These are phyloP conservation scores for Ylistrum balloti DNA, from an alignment of 1,140 invertebrate species.

Conservation along the genomic window DNA sequence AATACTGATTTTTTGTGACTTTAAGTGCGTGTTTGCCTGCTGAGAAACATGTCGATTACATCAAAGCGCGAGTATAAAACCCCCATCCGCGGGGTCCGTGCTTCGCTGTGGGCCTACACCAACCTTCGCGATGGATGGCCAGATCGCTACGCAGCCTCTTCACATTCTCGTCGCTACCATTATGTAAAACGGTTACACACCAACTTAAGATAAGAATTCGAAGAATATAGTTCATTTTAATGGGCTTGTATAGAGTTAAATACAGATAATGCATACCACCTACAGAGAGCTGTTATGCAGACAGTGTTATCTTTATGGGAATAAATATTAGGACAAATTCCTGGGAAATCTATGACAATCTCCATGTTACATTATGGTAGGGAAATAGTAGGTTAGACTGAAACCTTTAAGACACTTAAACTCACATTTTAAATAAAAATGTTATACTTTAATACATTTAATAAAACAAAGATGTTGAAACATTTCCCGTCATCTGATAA, in stretches of 20 bases:
- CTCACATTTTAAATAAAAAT: slow-evolving; percentile 10
- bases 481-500: slow-evolving; percentile 1
- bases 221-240: slow-evolving; percentile 40
- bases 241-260: neutral
- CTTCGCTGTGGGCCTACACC: slow-evolving; percentile 30
- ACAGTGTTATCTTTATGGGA: slow-evolving; percentile 34
- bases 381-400: neutral
- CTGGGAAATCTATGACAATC: slow-evolving; percentile 28
- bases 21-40: slow-evolving; percentile 19
- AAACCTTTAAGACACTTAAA: slow-evolving; percentile 29
- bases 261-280: slow-evolving; percentile 33
- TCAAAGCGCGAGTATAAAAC: neutral
- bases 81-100: slow-evolving; percentile 18
- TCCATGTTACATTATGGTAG: neutral
- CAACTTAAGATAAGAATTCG: slow-evolving; percentile 39
- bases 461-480: slow-evolving; percentile 36
- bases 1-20: slow-evolving; percentile 35
- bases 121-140: slow-evolving; percentile 20
- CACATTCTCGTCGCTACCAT: neutral
- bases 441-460: slow-evolving; percentile 27
- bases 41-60: slow-evolving; percentile 23
- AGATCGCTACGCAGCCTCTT: slow-evolving; percentile 23
- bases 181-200: slow-evolving; percentile 38
- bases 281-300: neutral
- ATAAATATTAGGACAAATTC: slow-evolving; percentile 36